Conservation (phyloP, 2,888 invertebrate species). For the Pristionchus exspectatus region DNA sequence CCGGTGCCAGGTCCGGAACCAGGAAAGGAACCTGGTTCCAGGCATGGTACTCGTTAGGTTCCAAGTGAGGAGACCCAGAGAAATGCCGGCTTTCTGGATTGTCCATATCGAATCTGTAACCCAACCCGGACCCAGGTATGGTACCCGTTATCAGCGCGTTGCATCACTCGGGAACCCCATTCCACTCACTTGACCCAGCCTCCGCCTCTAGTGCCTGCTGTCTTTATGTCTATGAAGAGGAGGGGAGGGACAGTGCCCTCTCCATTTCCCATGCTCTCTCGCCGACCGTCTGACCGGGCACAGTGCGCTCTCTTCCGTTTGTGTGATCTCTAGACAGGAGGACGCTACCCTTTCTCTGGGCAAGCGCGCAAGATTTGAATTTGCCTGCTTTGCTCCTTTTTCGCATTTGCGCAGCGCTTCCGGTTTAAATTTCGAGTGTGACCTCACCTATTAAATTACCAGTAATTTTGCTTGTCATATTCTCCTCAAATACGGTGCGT, state of each 20-base stretch:
- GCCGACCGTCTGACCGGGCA: not conserved
- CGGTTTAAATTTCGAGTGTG: not conserved
- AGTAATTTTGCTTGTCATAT: too few relatives aligned
- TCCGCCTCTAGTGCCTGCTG: not conserved
- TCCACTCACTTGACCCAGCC: not conserved
- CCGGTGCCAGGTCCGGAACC: not conserved
- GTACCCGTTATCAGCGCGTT: not conserved
- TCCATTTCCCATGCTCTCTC: slow-evolving; percentile 15
- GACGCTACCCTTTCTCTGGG: not conserved
- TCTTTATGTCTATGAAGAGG: not conserved
- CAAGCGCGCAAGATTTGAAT: not conserved
- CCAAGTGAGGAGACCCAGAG: too few relatives aligned
- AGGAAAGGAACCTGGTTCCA: not conserved
- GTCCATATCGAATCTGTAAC: too few relatives aligned
- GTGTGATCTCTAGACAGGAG: not conserved
- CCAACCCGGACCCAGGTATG: not conserved
- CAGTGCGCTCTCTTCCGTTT: not conserved
- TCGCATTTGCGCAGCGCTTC: not conserved
- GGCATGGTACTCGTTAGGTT: too few relatives aligned
- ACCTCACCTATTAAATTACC: not conserved
- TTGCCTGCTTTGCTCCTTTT: not conserved
- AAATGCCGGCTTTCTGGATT: too few relatives aligned
- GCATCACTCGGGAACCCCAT: not conserved
- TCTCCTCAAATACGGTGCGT: too few relatives aligned
- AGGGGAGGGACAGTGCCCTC: not conserved